Evolutionary conservation across 2,888 invertebrate species (phyloP), one percentile per base, ranked within the genome.

Genomic region (Clistopyga incitator): DNA sequence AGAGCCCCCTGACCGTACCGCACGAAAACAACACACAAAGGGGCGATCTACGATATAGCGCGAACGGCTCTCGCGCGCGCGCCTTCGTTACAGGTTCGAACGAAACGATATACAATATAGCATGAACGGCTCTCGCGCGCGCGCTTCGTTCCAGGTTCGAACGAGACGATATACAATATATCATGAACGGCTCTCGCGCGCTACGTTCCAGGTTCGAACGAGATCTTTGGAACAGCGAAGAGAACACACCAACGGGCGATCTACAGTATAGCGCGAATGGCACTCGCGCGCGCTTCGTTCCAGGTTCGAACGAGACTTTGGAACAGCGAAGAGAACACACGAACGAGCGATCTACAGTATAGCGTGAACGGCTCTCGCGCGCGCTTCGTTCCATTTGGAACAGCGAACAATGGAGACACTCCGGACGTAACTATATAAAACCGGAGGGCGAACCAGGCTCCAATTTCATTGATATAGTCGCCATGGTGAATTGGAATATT

Each of bases 381-480:
- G 20, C 34, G 34, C 34, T 75, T 75, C 52, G 42, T 74, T 74
- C 64, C 65, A 80, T 59, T 45, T 56, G 65, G 34, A 50, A 25
- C 56, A 42, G 18, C 52, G 80, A 65, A 80, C 81, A 82, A 81
- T 85, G 47, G 54, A 29, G 45, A 65, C 61, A 38, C 71, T 52
- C 82, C 78, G 82, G 70, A 82, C 76, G 80, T 68, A 18, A 65
- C 61, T 71, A 45, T 13, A 54, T 50, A 70, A 72, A 79, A 54
- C 50, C 50, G 61, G 38, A 52, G 56, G 54, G 23, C 54, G 42
- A 65, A 64, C 42, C 52, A 64, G 80, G 75, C 64, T 84, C 81
- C 75, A 78, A 84, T 84, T 85, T 85, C 85, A 84, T 85, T 85
- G 80, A 84, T 82, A 85, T 59, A 65, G 56, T 80, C 64, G 11